Evolutionary conservation across 2,113 vertebrate species (phyloP).

Genomic region (Xenus cinereus): DNA sequence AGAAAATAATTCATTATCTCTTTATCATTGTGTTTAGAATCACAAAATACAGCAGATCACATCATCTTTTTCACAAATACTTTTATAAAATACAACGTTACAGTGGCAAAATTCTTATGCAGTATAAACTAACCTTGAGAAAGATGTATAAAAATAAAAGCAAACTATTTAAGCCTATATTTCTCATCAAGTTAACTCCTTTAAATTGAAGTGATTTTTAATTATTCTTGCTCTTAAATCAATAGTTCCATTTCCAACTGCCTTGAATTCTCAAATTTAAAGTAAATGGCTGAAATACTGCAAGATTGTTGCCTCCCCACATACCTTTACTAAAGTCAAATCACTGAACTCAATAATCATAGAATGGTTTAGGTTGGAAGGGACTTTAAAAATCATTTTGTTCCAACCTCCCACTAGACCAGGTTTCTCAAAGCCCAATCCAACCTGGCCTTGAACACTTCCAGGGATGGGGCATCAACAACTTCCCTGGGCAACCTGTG

Average conservation of each 20-base stretch:
- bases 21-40: neutral
- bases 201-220: neutral
- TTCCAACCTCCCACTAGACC: neutral
- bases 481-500: neutral
- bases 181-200: neutral
- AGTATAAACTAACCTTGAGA: neutral
- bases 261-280: neutral
- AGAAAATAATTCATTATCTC: neutral
- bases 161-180: neutral
- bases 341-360: neutral
- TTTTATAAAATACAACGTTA: neutral
- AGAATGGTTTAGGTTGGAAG: neutral
- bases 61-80: neutral
- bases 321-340: neutral
- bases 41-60: neutral
- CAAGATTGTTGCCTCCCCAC: neutral
- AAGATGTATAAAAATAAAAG: neutral
- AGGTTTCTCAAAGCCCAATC: neutral
- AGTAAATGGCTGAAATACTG: neutral
- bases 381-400: neutral
- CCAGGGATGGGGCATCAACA: neutral
- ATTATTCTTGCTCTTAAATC: neutral
- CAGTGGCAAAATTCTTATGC: neutral
- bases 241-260: neutral
- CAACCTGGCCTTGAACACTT: neutral